These are phyloP conservation scores for Drosophila kurseongensis DNA, from an alignment of 1,140 invertebrate genomes.

Conservation along the genomic window DNA sequence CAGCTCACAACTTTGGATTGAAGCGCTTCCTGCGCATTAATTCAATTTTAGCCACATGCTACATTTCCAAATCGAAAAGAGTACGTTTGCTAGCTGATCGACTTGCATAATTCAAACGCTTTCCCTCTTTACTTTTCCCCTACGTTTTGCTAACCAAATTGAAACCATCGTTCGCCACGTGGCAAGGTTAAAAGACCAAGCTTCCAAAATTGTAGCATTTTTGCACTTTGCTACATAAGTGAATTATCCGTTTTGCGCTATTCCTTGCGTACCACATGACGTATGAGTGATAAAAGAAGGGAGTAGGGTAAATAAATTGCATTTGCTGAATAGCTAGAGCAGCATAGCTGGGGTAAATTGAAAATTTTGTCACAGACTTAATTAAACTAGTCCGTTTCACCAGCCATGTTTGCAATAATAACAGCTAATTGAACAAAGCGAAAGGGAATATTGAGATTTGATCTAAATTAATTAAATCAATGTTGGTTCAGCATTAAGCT, in stretches of 20 bases:
- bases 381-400: slow-evolving; percentile 13
- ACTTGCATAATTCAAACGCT: slow-evolving; percentile 56
- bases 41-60: slow-evolving; percentile 52
- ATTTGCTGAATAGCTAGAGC: slow-evolving; percentile 29
- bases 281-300: slow-evolving; percentile 53
- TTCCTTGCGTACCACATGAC: slow-evolving; percentile 39
- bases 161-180: slow-evolving; percentile 25
- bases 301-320: slow-evolving; percentile 24
- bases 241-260: slow-evolving; percentile 53
- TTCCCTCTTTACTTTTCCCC: background rate
- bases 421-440: slow-evolving; percentile 1
- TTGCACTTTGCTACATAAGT: slow-evolving; percentile 50
- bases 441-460: background rate
- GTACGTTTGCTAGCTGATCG: slow-evolving; percentile 20
- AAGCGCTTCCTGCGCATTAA: slow-evolving; percentile 55
- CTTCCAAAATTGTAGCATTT: slow-evolving; percentile 19
- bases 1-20: slow-evolving; percentile 16
- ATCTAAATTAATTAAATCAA: background rate
- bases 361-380: slow-evolving; percentile 22
- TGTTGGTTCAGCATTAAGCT: background rate
- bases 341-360: slow-evolving; percentile 18
- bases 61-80: slow-evolving; percentile 22
- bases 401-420: background rate
- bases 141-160: slow-evolving; percentile 10
- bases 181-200: slow-evolving; percentile 30